Conservation (phyloP, 2,113 vertebrate genomes). For the Periophthalmus modestus region DNA sequence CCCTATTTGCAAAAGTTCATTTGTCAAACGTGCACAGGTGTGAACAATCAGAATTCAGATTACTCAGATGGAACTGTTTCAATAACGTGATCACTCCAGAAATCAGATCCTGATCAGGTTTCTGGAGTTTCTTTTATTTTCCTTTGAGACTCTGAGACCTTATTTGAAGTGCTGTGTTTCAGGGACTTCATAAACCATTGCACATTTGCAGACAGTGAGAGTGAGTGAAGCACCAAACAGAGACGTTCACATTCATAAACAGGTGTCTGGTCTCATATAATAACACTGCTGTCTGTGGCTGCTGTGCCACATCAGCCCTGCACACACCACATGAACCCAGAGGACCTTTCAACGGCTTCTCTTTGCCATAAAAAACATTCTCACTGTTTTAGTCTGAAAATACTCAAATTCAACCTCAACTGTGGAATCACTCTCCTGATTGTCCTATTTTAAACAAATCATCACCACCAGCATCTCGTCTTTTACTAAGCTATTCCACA, state of each 20-base stretch:
- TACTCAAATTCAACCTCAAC: too few species aligned
- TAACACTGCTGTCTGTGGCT: conserved; percentile 27
- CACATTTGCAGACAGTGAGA: neutral
- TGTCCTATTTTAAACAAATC: neutral
- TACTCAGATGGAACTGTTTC: too few species aligned
- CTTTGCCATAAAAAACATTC: conserved; percentile 21
- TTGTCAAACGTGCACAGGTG: too few species aligned
- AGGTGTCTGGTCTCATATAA: conserved; percentile 37
- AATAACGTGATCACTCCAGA: too few species aligned
- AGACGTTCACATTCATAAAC: conserved; percentile 45
- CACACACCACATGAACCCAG: neutral
- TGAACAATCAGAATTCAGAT: too few species aligned
- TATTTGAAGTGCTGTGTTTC: neutral
- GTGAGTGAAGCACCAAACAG: neutral
- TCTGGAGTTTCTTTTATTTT: too few species aligned
- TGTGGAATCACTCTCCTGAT: neutral
- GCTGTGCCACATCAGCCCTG: conserved; percentile 42
- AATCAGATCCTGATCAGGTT: too few species aligned
- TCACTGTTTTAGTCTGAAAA: conserved; percentile 35
- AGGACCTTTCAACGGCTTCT: conserved; percentile 4
- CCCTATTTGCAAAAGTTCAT: too few species aligned
- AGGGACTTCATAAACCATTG: neutral
- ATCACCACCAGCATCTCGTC: neutral
- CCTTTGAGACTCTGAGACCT: neutral
- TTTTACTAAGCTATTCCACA: neutral